A percentile compares a stretch with the other conserved stretches of the same genome.
These are phyloP conservation scores for Lasioglossum villosulum DNA, from an alignment of 2,888 invertebrate species.

Conservation along the genomic window DNA sequence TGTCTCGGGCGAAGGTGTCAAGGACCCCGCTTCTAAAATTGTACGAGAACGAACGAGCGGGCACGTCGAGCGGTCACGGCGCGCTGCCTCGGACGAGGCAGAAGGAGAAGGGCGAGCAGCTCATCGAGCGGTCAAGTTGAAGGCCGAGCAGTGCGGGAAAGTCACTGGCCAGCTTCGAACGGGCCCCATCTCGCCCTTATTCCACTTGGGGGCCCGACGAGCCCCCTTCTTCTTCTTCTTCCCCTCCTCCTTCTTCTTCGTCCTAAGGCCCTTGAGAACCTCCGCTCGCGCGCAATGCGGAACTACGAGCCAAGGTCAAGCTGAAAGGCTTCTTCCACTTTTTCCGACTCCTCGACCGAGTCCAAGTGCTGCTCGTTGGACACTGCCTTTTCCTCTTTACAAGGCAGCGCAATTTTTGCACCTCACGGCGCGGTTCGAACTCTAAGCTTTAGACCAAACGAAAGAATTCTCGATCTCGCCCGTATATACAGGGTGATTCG, in stretches of 20 bases:
- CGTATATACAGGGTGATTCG: neutral
- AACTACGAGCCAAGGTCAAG: conserved; percentile 65
- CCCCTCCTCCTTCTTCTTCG: neutral
- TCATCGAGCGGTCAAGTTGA: conserved; percentile 78
- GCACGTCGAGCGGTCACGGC: conserved; percentile 43
- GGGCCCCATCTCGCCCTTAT: conserved; percentile 40
- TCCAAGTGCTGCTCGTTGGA: neutral
- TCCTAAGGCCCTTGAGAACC: conserved; percentile 20
- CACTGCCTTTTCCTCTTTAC: neutral
- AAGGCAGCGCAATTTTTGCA: neutral
- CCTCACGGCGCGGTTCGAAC: too few relatives aligned
- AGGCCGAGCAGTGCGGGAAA: conserved; percentile 69
- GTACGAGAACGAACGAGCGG: conserved; percentile 38
- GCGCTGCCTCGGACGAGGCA: conserved; percentile 29
- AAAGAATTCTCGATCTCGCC: neutral
- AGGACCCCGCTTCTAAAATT: conserved; percentile 74
- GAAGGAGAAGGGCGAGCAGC: conserved; percentile 64
- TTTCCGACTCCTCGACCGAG: neutral
- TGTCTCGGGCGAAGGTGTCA: conserved; percentile 69
- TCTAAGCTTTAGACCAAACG: too few relatives aligned
- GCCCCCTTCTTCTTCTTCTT: neutral
- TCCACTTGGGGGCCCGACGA: conserved; percentile 22
- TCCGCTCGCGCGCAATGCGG: conserved; percentile 68
- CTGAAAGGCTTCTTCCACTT: conserved; percentile 8
- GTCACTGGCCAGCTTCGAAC: conserved; percentile 5